phyloP scores from a whole-genome alignment of 2,888 invertebrate species.

The Schizaphis graminum region DNA sequence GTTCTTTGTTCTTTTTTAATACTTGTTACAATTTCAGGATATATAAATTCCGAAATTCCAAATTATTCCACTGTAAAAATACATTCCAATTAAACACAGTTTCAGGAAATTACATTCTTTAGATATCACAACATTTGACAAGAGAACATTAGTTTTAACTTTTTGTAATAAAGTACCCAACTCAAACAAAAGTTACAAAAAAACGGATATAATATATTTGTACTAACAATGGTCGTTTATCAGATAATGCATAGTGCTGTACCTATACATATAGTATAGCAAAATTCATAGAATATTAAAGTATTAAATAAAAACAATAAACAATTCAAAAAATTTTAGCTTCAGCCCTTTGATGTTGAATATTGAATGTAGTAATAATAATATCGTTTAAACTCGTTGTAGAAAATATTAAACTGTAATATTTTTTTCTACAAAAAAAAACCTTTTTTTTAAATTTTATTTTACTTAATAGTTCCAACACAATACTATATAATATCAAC shows the following conservation, averaged over 20 bases:
- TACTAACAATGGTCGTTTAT: conserved; percentile 18
- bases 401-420: neutral
- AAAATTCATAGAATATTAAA: neutral
- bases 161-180: neutral
- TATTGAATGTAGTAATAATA: neutral
- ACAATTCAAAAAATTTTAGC: neutral
- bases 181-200: neutral
- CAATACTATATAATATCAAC: neutral
- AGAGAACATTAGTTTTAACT: conserved; percentile 22
- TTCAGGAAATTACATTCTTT: conserved; percentile 9
- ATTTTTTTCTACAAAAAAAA: neutral
- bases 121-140: neutral
- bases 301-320: neutral
- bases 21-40: neutral
- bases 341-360: neutral
- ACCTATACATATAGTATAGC: neutral
- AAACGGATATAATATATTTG: conserved; percentile 9
- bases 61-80: neutral
- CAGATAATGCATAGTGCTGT: neutral
- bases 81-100: neutral
- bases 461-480: neutral
- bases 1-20: neutral
- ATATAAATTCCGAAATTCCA: neutral
- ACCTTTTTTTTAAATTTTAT: neutral
- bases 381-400: neutral